Base-by-base conservation (phyloP, 2,113 vertebrate species). In the Saccopteryx bilineata region DNA sequence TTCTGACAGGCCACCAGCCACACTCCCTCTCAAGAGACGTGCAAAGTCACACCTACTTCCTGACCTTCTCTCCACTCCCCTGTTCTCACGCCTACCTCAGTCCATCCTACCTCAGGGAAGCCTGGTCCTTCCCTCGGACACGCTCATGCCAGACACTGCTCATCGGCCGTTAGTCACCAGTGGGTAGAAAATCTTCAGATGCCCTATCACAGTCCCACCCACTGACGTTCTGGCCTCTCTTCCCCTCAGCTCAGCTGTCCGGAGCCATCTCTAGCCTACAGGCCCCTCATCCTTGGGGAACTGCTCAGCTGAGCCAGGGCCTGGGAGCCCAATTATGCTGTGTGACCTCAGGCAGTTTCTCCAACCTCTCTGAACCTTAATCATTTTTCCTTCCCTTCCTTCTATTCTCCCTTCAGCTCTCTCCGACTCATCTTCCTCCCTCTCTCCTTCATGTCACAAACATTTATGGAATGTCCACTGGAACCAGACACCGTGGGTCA, bases 121-220 rank as follows among this genome's bases (percentile, higher is more conserved):
- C 52, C 87, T 61, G 81, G 54, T 21, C 46, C 76, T 61, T 12
- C 56, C 88, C 17, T 12, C 39, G 9, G 17, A 33, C 86, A 91
- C 74, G 92, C 50, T 80, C 88, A 28, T 8, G 24, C 74, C 84
- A 93, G 90, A 93, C 66, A 1, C 90, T 93, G 92, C 93, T 96
- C 96, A 96, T 94, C 65, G 7, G 1, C 19, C 4, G 8, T 97
- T 90, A 97, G 92, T 96, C 96, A 97, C 83, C 63, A n/a, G n/a
- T 1, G 31, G 10, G 52, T 83, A 86, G 87, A 58, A 76, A 39
- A 76, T 33, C 7, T 68, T 54, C 46, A 28, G 28, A 54, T 26
- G 52, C 18, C 48, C 50, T 19, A 7, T 71, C n/a, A 7, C 1
- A 5, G 61, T 79, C 79, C 81, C 83, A 87, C 93, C 93, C 78